Conservation (phyloP, 1,140 invertebrate species). For the Aporrectodea caliginosa region DNA sequence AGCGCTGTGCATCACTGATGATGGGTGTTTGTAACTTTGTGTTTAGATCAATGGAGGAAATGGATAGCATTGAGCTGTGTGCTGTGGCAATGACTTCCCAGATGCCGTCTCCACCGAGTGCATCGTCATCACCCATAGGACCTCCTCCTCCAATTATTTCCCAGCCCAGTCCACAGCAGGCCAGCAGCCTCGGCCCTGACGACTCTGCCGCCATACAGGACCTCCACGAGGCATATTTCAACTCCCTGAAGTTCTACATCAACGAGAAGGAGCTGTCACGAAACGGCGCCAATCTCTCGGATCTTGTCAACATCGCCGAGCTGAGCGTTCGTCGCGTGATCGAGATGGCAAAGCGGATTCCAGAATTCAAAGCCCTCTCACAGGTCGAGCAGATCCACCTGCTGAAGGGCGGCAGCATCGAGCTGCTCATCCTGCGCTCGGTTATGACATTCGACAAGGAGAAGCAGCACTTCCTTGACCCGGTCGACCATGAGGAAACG, state of each 20-base stretch:
- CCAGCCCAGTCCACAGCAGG: conserved; percentile 35
- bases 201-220: conserved; percentile 51
- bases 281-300: conserved; percentile 41
- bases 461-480: conserved; percentile 53
- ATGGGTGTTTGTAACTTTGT: too few relatives aligned
- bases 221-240: conserved; percentile 49
- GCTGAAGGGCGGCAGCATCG: conserved; percentile 57
- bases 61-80: neutral
- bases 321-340: conserved; percentile 54
- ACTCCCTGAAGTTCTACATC: conserved; percentile 42
- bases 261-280: neutral
- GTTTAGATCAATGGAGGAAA: neutral
- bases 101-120: neutral
- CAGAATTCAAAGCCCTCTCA: conserved; percentile 54
- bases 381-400: conserved; percentile 57
- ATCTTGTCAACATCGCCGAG: conserved; percentile 55
- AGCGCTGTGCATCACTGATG: too few relatives aligned
- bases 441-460: conserved; percentile 54
- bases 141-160: neutral
- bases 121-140: neutral
- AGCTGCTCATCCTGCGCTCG: conserved; percentile 58
- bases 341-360: conserved; percentile 56
- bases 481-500: conserved; percentile 46
- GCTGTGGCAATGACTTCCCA: neutral
- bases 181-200: conserved; percentile 43